Evolutionary conservation across 2,888 invertebrate species (phyloP).

Genomic region (Lepeophtheirus nordmannii): DNA sequence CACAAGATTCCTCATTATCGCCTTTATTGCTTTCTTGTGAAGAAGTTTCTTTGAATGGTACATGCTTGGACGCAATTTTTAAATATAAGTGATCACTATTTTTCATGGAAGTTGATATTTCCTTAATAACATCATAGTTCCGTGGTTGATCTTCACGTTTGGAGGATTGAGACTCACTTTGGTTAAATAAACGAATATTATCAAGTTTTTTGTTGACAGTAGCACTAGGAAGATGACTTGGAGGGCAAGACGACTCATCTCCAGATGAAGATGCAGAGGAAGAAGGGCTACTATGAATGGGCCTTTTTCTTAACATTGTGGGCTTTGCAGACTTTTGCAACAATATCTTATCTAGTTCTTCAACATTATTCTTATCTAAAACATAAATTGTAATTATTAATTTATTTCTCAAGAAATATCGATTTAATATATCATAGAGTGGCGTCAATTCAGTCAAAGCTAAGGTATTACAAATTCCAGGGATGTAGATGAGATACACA

Average conservation of each 20-base stretch:
- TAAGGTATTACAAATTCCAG: too few relatives aligned
- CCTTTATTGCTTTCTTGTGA: neutral
- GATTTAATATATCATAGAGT: too few relatives aligned
- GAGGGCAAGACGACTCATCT: neutral
- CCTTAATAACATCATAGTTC: neutral
- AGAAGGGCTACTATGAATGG: neutral
- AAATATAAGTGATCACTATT: constrained; percentile 10
- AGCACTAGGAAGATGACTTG: neutral
- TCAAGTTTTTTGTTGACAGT: too few relatives aligned
- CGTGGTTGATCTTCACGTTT: neutral
- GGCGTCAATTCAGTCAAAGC: too few relatives aligned
- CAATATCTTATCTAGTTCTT: constrained; percentile 30
- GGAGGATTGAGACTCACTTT: neutral
- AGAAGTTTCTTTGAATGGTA: constrained; percentile 19
- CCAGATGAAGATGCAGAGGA: neutral
- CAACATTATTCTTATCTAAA: constrained; percentile 22
- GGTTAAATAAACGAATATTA: too few relatives aligned
- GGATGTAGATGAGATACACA: too few relatives aligned
- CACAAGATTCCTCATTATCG: neutral
- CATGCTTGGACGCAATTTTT: constrained; percentile 21
- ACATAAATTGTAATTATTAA: neutral
- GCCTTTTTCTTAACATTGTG: neutral
- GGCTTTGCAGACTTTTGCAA: neutral
- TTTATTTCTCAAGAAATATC: too few relatives aligned
- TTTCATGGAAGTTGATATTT: constrained; percentile 13